phyloP scores from a whole-genome alignment of 2,888 invertebrate species.

The Monopis laevigella region DNA sequence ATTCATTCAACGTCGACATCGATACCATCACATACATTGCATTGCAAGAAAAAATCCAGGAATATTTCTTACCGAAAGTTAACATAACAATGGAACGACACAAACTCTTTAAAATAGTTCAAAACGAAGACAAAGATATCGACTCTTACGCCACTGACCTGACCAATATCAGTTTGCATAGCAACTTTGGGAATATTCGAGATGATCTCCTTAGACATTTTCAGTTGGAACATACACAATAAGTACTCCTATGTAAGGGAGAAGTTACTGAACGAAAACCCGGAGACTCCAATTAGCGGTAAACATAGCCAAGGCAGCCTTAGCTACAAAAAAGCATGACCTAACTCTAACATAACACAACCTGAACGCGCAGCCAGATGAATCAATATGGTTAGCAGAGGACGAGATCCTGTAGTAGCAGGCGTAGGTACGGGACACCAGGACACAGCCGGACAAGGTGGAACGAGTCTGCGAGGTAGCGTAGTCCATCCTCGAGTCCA shows the following conservation, averaged over 20 bases:
- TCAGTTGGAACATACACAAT: not conserved
- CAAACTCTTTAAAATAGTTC: constrained; percentile 16
- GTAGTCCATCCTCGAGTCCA: not conserved
- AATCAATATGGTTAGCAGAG: not conserved
- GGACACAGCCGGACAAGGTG: too few relatives aligned
- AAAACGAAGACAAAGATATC: constrained; percentile 12
- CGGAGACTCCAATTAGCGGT: too few relatives aligned
- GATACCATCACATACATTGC: constrained; percentile 8
- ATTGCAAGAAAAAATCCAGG: constrained; percentile 11
- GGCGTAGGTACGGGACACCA: too few relatives aligned
- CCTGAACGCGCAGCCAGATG: too few relatives aligned
- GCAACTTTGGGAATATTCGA: not conserved
- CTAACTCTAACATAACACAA: too few relatives aligned
- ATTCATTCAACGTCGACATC: constrained; percentile 15
- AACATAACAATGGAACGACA: constrained; percentile 18
- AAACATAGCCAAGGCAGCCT: too few relatives aligned
- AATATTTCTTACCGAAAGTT: constrained; percentile 15
- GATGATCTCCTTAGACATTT: not conserved
- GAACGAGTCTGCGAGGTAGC: too few relatives aligned
- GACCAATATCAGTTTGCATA: not conserved
- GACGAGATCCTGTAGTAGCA: too few relatives aligned
- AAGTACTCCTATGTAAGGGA: not conserved
- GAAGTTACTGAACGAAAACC: not conserved
- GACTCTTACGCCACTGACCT: constrained; percentile 12
- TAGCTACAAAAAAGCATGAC: too few relatives aligned